Conservation (phyloP, 1,140 invertebrate genomes). For the Drosophila nigromelanica region DNA sequence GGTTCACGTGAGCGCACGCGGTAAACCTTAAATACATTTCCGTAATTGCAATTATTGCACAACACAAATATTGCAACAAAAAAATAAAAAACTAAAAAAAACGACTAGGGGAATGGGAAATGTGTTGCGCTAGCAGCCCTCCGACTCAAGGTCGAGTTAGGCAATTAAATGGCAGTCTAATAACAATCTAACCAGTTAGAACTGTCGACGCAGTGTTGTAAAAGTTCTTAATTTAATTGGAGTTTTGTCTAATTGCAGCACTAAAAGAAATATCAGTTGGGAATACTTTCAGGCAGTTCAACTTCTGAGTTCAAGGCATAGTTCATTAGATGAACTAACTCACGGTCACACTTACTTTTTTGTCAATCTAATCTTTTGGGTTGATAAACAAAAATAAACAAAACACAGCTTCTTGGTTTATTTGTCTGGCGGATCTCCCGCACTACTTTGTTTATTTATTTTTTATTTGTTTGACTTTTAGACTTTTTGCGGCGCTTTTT, state of each 20-base stretch:
- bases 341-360: conserved; percentile 22
- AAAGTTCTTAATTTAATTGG: neutral
- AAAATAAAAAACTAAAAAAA: neutral
- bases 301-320: conserved; percentile 7
- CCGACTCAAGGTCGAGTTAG: conserved; percentile 17
- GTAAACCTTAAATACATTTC: conserved; percentile 35
- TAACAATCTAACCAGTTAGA: neutral
- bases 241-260: neutral
- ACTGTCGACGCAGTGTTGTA: neutral
- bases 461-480: conserved; percentile 15
- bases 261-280: neutral
- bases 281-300: neutral
- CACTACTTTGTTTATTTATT: conserved; percentile 34
- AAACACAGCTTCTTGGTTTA: conserved; percentile 20
- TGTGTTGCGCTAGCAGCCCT: neutral
- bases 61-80: conserved; percentile 20
- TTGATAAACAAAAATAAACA: conserved; percentile 29
- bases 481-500: neutral
- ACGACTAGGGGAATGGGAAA: neutral
- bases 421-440: conserved; percentile 15
- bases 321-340: conserved; percentile 19
- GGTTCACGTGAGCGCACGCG: conserved; percentile 27
- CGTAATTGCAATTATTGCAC: conserved; percentile 42
- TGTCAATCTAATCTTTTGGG: conserved; percentile 18
- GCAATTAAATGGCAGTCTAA: conserved; percentile 14